Evolutionary conservation across 2,888 invertebrate species (phyloP).

Genomic region (Tetragnatha montana): DNA sequence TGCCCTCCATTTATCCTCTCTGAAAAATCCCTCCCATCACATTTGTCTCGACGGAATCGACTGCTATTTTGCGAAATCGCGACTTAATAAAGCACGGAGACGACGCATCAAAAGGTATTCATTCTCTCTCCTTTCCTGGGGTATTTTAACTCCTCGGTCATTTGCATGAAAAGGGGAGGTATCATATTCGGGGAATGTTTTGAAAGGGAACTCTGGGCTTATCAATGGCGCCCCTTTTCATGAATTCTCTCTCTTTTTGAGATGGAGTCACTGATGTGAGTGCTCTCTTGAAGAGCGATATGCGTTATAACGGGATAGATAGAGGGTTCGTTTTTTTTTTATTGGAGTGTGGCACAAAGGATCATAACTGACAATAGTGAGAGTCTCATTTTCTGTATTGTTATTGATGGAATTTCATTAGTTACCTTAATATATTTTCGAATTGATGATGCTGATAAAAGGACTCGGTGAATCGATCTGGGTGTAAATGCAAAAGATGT

Average conservation of each 20-base stretch:
- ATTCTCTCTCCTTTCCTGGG: neutral
- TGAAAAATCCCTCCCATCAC: constrained; percentile 3
- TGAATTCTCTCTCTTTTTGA: neutral
- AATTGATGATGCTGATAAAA: no score
- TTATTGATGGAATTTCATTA: no score
- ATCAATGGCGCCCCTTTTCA: neutral
- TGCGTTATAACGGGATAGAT: neutral
- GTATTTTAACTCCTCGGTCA: constrained; percentile 6
- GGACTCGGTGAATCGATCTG: no score
- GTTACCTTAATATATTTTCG: no score
- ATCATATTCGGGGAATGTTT: constrained; percentile 5
- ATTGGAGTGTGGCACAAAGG: no score
- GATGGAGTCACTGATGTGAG: neutral
- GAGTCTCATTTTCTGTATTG: no score
- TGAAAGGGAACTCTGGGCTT: neutral
- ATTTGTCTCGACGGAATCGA: constrained; percentile 20
- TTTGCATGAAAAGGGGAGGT: constrained; percentile 35
- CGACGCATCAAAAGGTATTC: constrained; percentile 7
- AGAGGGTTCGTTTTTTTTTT: no score
- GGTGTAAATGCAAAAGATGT: no score
- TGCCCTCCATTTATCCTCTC: neutral
- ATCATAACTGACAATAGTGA: no score
- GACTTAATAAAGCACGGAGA: constrained; percentile 31
- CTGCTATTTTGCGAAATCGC: constrained; percentile 2
- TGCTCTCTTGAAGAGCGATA: neutral